phyloP scores from a whole-genome alignment of 2,888 invertebrate genomes.

The Prenolepis imparis region DNA sequence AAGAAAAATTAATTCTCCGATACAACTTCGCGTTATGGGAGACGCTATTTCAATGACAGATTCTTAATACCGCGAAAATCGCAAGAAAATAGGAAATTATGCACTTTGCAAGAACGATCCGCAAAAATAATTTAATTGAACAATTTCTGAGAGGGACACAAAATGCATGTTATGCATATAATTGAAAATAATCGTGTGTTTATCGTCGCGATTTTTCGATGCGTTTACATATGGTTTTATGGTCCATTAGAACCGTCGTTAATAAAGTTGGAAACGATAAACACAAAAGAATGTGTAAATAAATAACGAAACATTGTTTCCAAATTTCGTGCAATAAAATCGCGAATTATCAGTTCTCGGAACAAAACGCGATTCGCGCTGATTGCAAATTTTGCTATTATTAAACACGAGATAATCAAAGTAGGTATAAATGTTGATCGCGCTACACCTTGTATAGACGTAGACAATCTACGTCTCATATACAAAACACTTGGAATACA shows the following conservation, averaged over 20 bases:
- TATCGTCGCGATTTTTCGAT: conserved; percentile 27
- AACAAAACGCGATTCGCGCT: too few relatives aligned
- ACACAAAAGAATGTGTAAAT: conserved; percentile 34
- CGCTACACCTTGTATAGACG: not conserved
- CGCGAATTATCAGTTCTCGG: too few relatives aligned
- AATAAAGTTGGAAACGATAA: conserved; percentile 39
- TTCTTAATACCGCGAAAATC: not conserved
- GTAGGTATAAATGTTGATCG: not conserved
- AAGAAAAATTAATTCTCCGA: not conserved
- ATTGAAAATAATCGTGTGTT: conserved; percentile 28
- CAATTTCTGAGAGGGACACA: conserved; percentile 20
- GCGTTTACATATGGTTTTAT: conserved; percentile 31
- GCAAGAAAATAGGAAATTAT: not conserved
- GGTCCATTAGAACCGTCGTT: conserved; percentile 28
- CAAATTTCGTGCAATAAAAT: conserved; percentile 3
- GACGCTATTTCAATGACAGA: not conserved
- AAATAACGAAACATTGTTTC: conserved; percentile 8
- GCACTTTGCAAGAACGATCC: not conserved
- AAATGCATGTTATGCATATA: not conserved
- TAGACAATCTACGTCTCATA: conserved; percentile 21
- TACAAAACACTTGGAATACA: conserved; percentile 18
- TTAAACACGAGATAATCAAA: not conserved
- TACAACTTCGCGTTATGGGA: not conserved
- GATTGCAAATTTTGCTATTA: conserved; percentile 8
- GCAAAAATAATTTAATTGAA: conserved; percentile 12